These are phyloP conservation scores for Rhaphigaster nebulosa DNA, from an alignment of 2,888 invertebrate genomes.

Conservation along the genomic window DNA sequence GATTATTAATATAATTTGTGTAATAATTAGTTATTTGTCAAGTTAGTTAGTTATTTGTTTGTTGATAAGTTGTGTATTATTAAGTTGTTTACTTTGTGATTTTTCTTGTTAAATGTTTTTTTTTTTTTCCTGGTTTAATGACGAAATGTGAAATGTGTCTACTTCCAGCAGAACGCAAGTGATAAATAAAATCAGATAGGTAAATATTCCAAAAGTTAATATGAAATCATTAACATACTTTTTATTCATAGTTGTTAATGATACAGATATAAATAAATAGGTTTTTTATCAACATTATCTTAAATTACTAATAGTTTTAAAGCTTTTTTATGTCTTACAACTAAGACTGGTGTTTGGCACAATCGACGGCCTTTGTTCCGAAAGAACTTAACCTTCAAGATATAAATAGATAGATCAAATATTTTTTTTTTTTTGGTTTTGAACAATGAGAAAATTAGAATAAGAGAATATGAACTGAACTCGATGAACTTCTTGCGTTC, in stretches of 20 bases:
- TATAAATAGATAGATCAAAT: background rate
- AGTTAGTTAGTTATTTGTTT: too few species aligned
- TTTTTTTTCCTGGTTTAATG: too few species aligned
- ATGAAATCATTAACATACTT: background rate
- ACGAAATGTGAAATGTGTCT: too few species aligned
- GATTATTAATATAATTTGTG: too few species aligned
- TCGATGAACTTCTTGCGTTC: background rate
- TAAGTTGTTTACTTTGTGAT: too few species aligned
- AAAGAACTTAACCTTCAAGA: background rate
- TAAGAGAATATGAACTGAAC: too few species aligned
- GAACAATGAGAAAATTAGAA: too few species aligned
- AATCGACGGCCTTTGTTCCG: background rate
- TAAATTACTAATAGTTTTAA: background rate
- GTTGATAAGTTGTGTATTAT: too few species aligned
- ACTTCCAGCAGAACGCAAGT: too few species aligned
- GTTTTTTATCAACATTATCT: background rate
- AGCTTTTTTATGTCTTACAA: background rate
- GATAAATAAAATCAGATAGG: too few species aligned
- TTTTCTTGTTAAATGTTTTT: too few species aligned
- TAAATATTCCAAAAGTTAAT: background rate
- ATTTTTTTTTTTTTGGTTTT: background rate
- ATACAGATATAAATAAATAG: constrained; percentile 22
- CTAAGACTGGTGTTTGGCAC: background rate
- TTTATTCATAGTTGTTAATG: background rate
- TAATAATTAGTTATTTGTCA: too few species aligned